Conservation (phyloP, 2,113 vertebrate species). For the Puntigrus tetrazona region DNA sequence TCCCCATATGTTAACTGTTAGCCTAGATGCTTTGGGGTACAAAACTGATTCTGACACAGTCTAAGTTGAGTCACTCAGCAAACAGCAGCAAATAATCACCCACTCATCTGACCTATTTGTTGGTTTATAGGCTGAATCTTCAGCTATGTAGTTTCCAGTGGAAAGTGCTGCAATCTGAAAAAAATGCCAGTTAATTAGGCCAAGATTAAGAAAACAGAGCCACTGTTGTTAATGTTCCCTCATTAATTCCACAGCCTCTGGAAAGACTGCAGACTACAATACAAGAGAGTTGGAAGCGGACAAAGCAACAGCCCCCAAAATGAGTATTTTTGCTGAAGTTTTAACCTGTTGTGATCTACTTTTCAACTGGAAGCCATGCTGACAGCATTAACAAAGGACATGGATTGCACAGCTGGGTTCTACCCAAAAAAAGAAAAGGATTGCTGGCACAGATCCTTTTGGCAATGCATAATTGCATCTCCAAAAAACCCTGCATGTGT, state of each 20-base stretch:
- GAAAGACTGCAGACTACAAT: slow-evolving; percentile 55
- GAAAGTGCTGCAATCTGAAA: slow-evolving; percentile 46
- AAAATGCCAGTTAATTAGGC: slow-evolving; percentile 64
- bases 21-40: not conserved
- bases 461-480: slow-evolving; percentile 19
- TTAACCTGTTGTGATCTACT: slow-evolving; percentile 35
- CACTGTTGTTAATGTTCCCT: slow-evolving; percentile 60
- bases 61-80: not conserved
- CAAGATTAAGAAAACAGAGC: slow-evolving; percentile 58
- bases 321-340: not conserved
- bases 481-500: slow-evolving; percentile 1
- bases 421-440: slow-evolving; percentile 3
- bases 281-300: slow-evolving; percentile 14
- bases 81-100: slow-evolving; percentile 31
- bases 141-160: slow-evolving; percentile 24
- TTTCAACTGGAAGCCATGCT: slow-evolving; percentile 1
- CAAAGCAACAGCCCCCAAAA: slow-evolving; percentile 32
- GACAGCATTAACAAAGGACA: slow-evolving; percentile 31
- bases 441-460: slow-evolving; percentile 24
- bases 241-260: slow-evolving; percentile 63
- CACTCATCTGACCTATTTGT: slow-evolving; percentile 32
- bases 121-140: slow-evolving; percentile 1
- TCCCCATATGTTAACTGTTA: not conserved
- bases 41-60: not conserved
- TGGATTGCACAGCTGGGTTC: slow-evolving; percentile 29